These are phyloP conservation scores for Phthorimaea operculella DNA, from an alignment of 1,140 invertebrate genomes.

Conservation along the genomic window DNA sequence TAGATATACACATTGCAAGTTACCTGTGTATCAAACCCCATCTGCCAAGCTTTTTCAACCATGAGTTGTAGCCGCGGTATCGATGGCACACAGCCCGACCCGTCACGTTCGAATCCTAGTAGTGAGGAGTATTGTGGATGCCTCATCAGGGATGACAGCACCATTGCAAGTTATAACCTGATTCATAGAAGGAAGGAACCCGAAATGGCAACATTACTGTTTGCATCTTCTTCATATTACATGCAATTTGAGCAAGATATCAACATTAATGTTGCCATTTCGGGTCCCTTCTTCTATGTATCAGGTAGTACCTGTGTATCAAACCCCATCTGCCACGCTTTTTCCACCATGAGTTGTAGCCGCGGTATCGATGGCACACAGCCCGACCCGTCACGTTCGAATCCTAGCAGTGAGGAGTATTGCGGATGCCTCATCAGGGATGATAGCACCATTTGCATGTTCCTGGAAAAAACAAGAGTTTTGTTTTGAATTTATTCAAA, in stretches of 20 bases:
- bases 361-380: constrained; percentile 86
- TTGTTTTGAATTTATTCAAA: too few relatives aligned
- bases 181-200: too few relatives aligned
- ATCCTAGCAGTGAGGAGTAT: constrained; percentile 74
- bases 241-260: too few relatives aligned
- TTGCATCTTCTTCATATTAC: too few relatives aligned
- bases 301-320: constrained; percentile 80
- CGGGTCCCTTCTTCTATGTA: too few relatives aligned
- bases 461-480: constrained; percentile 63
- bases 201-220: too few relatives aligned
- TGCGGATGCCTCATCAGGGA: constrained; percentile 79
- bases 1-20: too few relatives aligned
- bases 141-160: constrained; percentile 79
- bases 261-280: too few relatives aligned
- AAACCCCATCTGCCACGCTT: constrained; percentile 89
- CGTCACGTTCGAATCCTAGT: constrained; percentile 66
- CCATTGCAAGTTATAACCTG: constrained; percentile 96
- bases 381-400: constrained; percentile 68
- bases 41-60: constrained; percentile 88
- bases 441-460: constrained; percentile 91
- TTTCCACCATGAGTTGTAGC: constrained; percentile 85
- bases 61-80: constrained; percentile 85
- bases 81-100: constrained; percentile 79
- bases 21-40: constrained; percentile 84
- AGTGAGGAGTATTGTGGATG: constrained; percentile 79